Percentiles rank a stretch among this genome's conserved stretches.
phyloP scores from a whole-genome alignment of 1,140 invertebrate species.

The Odontomachus brunneus region DNA sequence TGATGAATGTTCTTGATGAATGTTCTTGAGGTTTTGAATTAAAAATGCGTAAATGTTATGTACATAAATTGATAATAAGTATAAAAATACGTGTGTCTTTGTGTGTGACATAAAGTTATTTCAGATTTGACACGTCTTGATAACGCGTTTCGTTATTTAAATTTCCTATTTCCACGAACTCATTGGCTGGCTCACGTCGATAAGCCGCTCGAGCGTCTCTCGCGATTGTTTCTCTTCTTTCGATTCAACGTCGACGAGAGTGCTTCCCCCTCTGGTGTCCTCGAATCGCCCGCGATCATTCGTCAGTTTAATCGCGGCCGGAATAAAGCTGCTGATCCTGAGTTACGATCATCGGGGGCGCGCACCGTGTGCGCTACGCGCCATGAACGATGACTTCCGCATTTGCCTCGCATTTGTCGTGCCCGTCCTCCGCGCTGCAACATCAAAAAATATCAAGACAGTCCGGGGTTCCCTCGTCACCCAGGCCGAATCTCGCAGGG shows the following conservation, averaged over 20 bases:
- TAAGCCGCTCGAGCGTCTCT: constrained; percentile 8
- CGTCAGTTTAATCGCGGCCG: constrained; percentile 58
- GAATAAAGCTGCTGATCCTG: constrained; percentile 64
- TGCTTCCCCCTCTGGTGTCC: background rate
- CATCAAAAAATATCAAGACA: constrained; percentile 67
- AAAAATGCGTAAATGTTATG: too few species aligned
- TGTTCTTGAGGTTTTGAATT: too few species aligned
- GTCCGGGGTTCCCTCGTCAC: background rate
- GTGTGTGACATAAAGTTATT: too few species aligned
- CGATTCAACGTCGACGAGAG: constrained; percentile 25
- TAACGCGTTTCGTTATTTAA: constrained; percentile 35
- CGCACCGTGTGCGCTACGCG: constrained; percentile 34
- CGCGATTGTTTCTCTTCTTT: constrained; percentile 1
- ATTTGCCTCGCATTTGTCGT: constrained; percentile 61
- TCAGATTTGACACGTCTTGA: too few species aligned
- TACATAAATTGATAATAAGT: too few species aligned
- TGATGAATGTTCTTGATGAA: too few species aligned
- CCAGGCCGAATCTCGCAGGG: constrained; percentile 47
- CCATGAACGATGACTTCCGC: constrained; percentile 67
- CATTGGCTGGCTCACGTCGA: constrained; percentile 34
- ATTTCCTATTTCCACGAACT: constrained; percentile 36
- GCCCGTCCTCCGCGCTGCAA: constrained; percentile 28
- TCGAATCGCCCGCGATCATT: constrained; percentile 33
- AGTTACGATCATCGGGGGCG: constrained; percentile 43
- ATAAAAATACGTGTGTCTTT: too few species aligned